These are phyloP conservation scores for Numida meleagris DNA, from an alignment of 2,113 vertebrate species.

Conservation along the genomic window DNA sequence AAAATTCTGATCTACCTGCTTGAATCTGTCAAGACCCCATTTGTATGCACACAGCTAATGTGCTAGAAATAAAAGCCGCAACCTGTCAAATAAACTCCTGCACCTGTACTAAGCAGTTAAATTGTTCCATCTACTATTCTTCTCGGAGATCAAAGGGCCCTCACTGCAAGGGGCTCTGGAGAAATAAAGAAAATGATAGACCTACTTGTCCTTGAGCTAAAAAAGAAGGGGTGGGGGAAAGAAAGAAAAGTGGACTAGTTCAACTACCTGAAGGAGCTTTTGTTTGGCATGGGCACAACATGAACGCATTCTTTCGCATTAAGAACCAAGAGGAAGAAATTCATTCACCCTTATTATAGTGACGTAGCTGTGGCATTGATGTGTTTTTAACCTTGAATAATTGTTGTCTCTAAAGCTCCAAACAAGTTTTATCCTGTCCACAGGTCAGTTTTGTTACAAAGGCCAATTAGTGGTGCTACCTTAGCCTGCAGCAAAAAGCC, in stretches of 20 bases:
- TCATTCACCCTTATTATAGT: conserved; percentile 81
- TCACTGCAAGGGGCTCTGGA: conserved; percentile 70
- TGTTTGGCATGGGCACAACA: conserved; percentile 75
- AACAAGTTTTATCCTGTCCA: conserved; percentile 96
- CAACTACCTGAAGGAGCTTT: conserved; percentile 81
- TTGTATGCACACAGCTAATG: conserved; percentile 78
- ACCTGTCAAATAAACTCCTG: conserved; percentile 81
- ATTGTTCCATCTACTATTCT: conserved; percentile 81
- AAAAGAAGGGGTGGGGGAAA: conserved; percentile 35
- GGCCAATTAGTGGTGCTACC: conserved; percentile 98
- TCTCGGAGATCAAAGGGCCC: conserved; percentile 80
- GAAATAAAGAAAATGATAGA: conserved; percentile 77
- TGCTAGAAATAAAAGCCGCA: conserved; percentile 80
- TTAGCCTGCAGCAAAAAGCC: conserved; percentile 98
- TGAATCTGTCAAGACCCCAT: conserved; percentile 77
- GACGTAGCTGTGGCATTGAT: conserved; percentile 82
- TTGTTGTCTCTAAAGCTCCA: conserved; percentile 89
- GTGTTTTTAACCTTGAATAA: conserved; percentile 88
- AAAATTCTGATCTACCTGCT: conserved; percentile 76
- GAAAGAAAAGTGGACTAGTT: conserved; percentile 57
- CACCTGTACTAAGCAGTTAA: conserved; percentile 82
- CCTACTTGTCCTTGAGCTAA: conserved; percentile 76
- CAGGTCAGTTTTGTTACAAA: conserved; percentile 98
- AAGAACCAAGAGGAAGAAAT: conserved; percentile 81
- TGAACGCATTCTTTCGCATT: conserved; percentile 81